These are phyloP conservation scores for Panzeria rudis DNA, from an alignment of 2,888 invertebrate genomes.

Conservation along the genomic window DNA sequence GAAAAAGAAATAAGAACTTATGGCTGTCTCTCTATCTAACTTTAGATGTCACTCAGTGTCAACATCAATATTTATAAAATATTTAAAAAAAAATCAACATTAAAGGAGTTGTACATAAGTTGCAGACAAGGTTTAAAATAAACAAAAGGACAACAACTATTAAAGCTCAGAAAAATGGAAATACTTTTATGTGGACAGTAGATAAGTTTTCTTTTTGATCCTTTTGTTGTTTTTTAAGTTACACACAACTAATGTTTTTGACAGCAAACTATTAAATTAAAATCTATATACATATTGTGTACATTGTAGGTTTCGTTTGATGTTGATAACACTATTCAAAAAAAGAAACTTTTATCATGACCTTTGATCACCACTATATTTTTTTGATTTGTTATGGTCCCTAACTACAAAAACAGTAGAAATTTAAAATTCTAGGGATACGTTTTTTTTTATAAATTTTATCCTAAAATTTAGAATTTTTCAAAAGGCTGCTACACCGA, in stretches of 20 bases:
- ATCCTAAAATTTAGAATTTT: no score
- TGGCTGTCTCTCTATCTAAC: slow-evolving; percentile 11
- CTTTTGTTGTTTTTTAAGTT: not conserved
- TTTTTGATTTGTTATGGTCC: no score
- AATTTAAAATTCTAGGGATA: no score
- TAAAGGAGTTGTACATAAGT: slow-evolving; percentile 38
- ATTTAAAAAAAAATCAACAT: slow-evolving; percentile 53
- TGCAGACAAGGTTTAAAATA: slow-evolving; percentile 18
- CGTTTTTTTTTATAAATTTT: no score
- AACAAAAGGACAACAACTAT: slow-evolving; percentile 26
- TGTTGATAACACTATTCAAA: no score
- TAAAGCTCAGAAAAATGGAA: not conserved
- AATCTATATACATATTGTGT: not conserved
- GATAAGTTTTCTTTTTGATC: not conserved
- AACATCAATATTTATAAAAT: slow-evolving; percentile 62
- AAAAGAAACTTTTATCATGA: no score
- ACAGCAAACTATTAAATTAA: slow-evolving; percentile 7
- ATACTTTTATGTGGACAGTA: slow-evolving; percentile 22
- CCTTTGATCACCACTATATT: no score
- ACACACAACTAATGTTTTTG: slow-evolving; percentile 17
- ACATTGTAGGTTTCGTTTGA: not conserved
- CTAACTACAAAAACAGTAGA: no score
- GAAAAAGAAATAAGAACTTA: slow-evolving; percentile 30
- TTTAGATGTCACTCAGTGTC: slow-evolving; percentile 59
- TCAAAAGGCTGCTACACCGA: no score